Evolutionary conservation across 2,113 vertebrate species (phyloP), one percentile per base, ranked within the genome.

Genomic region (Dromaius novaehollandiae): DNA sequence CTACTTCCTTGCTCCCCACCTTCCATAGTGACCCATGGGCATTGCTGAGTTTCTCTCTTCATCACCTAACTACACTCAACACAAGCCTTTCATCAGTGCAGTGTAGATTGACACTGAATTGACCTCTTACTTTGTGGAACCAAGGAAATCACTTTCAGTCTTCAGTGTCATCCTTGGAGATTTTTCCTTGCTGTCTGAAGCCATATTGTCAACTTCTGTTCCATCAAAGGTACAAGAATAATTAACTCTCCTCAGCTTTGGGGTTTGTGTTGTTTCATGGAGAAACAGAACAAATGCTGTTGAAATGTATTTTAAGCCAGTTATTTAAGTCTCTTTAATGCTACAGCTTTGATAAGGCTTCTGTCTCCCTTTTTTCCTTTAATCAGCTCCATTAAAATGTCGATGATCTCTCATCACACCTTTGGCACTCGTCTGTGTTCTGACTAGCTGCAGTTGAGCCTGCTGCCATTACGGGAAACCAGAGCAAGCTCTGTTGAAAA

Each of bases 181-280:
- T 25, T 36, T 42, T 82, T 68, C 36, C 34, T 84, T 71, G 78
- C 51, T 78, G 25, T 82, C 48, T 77, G 66, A 95, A 96, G 76
- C 34, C 60, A 26, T 40, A 7, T 28, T 66, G 28, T 74, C 69
- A 89, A 17, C 30, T 73, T 86, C 46, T 88, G 32, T 92, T 68
- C 73, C 53, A 64, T 73, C 74, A 76, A 86, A 94, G 46, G 58
- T 88, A 53, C 40, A 36, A 79, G 80, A 81, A 60, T 88, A 91
- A 96, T 91, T 89, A 89, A 64, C 93, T 89, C 24, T 73, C n/a
- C 79, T 88, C 86, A 58, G 83, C 86, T 91, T 89, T 80, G 50
- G 60, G 34, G 34, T 40, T 86, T 75, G 77, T 17, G 30, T 71
- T 75, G n/a, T 60, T 94, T 88, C 73, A 56, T 60, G 28, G 30